Conservation (phyloP, 2,113 vertebrate species). For the Rissa tridactyla region DNA sequence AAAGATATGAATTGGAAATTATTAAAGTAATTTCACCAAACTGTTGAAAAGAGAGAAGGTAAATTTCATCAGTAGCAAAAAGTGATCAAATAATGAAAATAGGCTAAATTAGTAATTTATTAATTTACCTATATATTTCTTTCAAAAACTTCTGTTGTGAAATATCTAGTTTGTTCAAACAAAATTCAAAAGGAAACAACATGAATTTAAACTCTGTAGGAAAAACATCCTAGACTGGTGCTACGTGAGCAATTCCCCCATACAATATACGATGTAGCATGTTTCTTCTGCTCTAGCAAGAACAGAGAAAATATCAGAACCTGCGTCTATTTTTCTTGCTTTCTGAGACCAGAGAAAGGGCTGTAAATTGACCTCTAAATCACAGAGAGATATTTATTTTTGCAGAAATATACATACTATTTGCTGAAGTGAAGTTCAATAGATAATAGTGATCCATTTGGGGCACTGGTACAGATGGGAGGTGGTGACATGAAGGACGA, state of each 20-base stretch:
- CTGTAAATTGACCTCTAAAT: not conserved
- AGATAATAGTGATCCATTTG: not conserved
- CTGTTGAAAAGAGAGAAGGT: not conserved
- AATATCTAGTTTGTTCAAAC: not conserved
- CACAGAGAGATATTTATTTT: not conserved
- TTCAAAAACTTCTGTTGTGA: not conserved
- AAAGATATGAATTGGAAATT: not conserved
- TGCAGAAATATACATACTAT: not conserved
- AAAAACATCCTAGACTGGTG: not conserved
- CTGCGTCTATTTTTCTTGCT: not conserved
- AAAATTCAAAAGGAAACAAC: not conserved
- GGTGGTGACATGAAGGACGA: not conserved
- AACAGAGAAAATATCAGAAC: not conserved
- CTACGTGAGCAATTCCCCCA: not conserved
- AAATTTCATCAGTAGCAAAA: not conserved
- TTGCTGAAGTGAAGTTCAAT: not conserved
- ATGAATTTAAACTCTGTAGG: not conserved
- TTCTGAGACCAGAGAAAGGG: not conserved
- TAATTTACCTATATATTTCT: not conserved
- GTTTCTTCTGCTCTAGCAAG: not conserved
- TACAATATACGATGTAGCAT: not conserved
- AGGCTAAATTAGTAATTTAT: not conserved
- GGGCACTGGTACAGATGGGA: rapidly evolving
- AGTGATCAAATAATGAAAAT: not conserved
- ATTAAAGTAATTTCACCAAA: not conserved